Base-by-base conservation (phyloP, 2,888 invertebrate species). In the Chorisops tibialis region DNA sequence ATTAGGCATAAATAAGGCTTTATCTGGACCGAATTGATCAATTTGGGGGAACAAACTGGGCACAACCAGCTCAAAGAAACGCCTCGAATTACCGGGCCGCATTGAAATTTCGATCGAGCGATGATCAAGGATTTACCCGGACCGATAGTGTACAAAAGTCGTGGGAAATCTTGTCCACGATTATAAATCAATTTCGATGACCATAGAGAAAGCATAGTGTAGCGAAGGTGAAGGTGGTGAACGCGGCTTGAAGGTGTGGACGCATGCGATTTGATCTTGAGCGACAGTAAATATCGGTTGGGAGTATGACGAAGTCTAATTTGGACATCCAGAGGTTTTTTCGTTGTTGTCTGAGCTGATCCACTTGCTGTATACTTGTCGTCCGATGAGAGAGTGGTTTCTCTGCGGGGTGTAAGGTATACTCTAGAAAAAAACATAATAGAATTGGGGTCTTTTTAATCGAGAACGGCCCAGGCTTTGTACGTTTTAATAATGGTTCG, bases 1-100 rank as follows among this genome's bases (percentile, higher is more conserved):
- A 30, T 45, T 12, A 30, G 50, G 51, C 58, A 61, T 59, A 61
- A 61, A 58, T 61, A 64, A 64, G 58, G 58, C 64, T 64, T 64
- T 64, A 64, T 64, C 64, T 64, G 64, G 58, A 61, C 58, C 64
- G 64, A 64, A 64, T 64, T 54, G 64, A 60, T 64, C 64, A 59
- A 64, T 64, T 64, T 61, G 64, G 52, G 41, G 56, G 30, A 45
- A 21, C 49, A 63, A 54, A 63, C 59, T 59, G 52, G 54, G 52
- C 52, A 41, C 35, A 7, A 24, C 30, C 30, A 43, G 45, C 43
- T 43, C 56, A 56, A 14, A 43, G 19, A 9, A 30, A 30, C 16
- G 21, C 35, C 51, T 59, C 38, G 59, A 52, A 43, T 52, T 52
- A 60, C 43, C n/a, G n/a, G 30, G 30, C 30, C 43, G 24, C 49